Evolutionary conservation across 2,113 vertebrate species (phyloP), one percentile per base, ranked within the genome.

Genomic region (Noctilio leporinus): DNA sequence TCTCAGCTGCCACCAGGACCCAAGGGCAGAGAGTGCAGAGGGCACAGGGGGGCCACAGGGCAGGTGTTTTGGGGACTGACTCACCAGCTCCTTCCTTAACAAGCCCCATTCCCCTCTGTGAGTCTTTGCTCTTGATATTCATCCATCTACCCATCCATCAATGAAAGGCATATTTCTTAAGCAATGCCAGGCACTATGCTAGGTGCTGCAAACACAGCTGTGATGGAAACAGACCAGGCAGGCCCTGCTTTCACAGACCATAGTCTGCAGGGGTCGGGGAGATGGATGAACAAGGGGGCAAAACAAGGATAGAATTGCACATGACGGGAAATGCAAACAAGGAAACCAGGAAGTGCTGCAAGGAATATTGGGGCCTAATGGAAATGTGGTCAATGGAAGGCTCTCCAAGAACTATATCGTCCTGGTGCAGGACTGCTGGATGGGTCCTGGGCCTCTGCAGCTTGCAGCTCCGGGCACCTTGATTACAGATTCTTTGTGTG

Each of bases 401-500:
- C 65, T 72, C 2, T 33, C 72, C n/a, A 72, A 59, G 81, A 89
- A 70, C 4, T 0, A 1, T 2, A 33, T 76, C 0, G 0, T 30
- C 78, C 83, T 9, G 65, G 70, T 8, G 75, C 88, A 38, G 26
- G 77, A 77, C 91, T 43, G 59, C 1, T 1, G 64, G 81, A 57
- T 26, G 53, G 77, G 53, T 22, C 51, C 89, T 77, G 59, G 51
- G 81, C 49, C 45, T 80, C 87, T 70, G 73, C 30, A 1, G 72
- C 87, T 75, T 12, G 0, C 30, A 26, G 38, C 55, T 78, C 49
- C 6, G 30, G 80, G 88, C 0, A 4, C 57, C 92, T 59, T 83
- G 65, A 83, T 57, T 82, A 59, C 38, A 67, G 49, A 78, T 57
- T 88, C 49, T 96, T 53, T 57, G 47, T 77, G 43, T 80, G 47